These are phyloP conservation scores for Laothoe populi DNA, from an alignment of 2,888 invertebrate genomes.

Conservation along the genomic window DNA sequence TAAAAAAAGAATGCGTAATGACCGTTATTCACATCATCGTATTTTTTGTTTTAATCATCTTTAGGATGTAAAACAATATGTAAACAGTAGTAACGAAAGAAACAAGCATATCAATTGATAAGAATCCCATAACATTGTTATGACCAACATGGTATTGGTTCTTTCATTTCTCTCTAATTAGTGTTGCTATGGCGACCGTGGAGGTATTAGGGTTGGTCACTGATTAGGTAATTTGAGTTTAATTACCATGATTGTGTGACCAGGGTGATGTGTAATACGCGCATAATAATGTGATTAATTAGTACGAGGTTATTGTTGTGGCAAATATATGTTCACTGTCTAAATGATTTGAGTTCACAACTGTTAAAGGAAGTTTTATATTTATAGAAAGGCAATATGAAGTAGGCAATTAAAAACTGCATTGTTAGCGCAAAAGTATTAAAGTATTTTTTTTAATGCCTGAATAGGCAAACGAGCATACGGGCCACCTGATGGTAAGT, in stretches of 20 bases:
- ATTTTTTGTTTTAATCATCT: no score
- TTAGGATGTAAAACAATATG: no score
- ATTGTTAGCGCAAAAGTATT: no score
- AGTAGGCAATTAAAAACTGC: no score
- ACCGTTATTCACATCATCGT: no score
- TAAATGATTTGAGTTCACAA: no score
- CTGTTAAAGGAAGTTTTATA: no score
- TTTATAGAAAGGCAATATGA: no score
- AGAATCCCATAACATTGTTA: constrained; percentile 9
- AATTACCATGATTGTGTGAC: not conserved
- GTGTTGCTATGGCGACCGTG: constrained; percentile 3
- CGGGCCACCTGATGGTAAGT: no score
- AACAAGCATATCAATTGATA: constrained; percentile 1
- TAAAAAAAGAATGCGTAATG: no score
- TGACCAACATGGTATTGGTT: not conserved
- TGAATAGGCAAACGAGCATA: no score
- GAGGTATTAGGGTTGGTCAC: not conserved
- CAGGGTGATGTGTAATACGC: not conserved
- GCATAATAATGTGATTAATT: not conserved
- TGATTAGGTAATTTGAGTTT: not conserved
- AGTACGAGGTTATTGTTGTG: not conserved
- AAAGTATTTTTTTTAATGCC: no score
- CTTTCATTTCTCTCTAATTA: constrained; percentile 6
- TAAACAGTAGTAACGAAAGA: not conserved
- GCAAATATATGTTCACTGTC: not conserved